Evolutionary conservation across 2,888 invertebrate species (phyloP).

Genomic region (Epirrhoe tristata): DNA sequence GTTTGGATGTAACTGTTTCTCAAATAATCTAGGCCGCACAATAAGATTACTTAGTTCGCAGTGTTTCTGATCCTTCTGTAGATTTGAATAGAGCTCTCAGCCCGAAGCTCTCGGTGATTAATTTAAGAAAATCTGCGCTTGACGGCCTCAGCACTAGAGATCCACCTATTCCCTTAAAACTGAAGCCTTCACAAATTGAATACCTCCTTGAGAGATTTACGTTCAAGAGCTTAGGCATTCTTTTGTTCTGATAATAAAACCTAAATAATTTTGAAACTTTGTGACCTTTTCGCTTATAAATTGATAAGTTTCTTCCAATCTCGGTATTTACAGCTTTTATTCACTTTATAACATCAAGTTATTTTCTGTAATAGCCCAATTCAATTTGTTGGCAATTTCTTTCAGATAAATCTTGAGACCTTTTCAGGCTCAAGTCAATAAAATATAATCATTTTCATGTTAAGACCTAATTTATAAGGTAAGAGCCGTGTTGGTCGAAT

Average conservation of each 20-base stretch:
- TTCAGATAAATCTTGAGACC: neutral
- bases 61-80: neutral
- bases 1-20: no score
- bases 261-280: neutral
- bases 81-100: conserved; percentile 15
- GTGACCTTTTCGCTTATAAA: neutral
- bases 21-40: neutral
- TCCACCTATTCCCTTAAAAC: neutral
- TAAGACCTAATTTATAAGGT: neutral
- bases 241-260: neutral
- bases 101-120: conserved; percentile 11
- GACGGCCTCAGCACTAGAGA: conserved; percentile 12
- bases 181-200: conserved; percentile 1
- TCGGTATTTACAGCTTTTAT: neutral
- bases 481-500: no score
- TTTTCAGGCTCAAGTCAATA: neutral
- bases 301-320: neutral
- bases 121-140: conserved; percentile 17
- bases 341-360: neutral
- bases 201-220: neutral
- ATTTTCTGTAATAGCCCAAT: neutral
- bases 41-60: neutral
- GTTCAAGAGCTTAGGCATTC: neutral
- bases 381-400: neutral
- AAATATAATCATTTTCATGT: neutral